Percentiles rank a stretch among this genome's conserved stretches.
Conservation (phyloP, 1,140 invertebrate genomes). For the Pseudomyrmex cubaensis region DNA sequence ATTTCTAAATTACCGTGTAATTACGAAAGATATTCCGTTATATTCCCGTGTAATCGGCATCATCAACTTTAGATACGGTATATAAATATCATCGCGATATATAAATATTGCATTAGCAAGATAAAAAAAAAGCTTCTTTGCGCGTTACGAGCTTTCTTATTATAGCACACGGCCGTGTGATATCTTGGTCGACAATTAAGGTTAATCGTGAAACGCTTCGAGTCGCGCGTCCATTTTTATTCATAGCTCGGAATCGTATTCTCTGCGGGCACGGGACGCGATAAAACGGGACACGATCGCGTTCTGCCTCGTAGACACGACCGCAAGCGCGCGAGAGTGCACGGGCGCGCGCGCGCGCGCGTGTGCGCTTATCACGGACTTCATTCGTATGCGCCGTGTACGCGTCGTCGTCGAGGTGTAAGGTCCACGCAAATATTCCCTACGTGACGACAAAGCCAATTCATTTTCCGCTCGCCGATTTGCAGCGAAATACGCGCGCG, state of each 20-base stretch:
- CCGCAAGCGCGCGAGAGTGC: neutral
- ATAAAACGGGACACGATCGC: slow-evolving; percentile 15
- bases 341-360: neutral
- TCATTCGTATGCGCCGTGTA: slow-evolving; percentile 71
- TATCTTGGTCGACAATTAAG: slow-evolving; percentile 2
- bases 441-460: slow-evolving; percentile 76
- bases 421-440: slow-evolving; percentile 74
- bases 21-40: too few relatives aligned
- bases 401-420: slow-evolving; percentile 66
- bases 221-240: slow-evolving; percentile 43
- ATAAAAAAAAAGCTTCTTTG: neutral
- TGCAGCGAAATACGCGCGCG: slow-evolving; percentile 66
- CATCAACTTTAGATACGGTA: neutral
- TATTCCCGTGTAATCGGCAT: too few relatives aligned
- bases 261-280: neutral
- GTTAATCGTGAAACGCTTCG: slow-evolving; percentile 13
- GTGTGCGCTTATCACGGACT: slow-evolving; percentile 55
- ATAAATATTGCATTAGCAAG: slow-evolving; percentile 14
- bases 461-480: slow-evolving; percentile 69
- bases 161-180: neutral
- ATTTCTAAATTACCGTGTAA: slow-evolving; percentile 19
- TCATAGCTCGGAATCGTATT: slow-evolving; percentile 35
- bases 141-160: neutral
- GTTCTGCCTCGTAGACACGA: slow-evolving; percentile 26
- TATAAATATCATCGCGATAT: neutral